Evolutionary conservation across 1,140 invertebrate genomes (phyloP), one percentile per base, ranked within the genome.

Genomic region (Dendroctonus valens): DNA sequence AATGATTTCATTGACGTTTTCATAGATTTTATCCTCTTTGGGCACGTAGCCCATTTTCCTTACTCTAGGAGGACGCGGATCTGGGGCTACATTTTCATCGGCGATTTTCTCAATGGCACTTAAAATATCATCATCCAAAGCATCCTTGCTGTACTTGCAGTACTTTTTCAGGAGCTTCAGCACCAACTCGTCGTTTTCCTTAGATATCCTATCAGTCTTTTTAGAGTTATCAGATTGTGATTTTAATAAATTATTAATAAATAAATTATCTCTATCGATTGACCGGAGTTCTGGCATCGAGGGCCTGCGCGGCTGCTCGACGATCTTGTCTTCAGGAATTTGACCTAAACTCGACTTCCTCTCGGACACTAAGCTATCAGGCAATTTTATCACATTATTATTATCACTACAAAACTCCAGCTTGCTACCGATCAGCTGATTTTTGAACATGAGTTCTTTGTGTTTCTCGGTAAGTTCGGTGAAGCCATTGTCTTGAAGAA

Each of bases 401-500:
- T 70, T 50, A 50, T 65, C 65, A 70, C 66, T 68, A 54, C 39
- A 51, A 57, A 60, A 60, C 39, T 71, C 67, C 39, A 71, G 69
- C 26, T 70, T 70, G 41, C 51, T 54, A 39, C 61, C 66, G 6
- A 67, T 41, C 14, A 68, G 55, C 42, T 59, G 57, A 46, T 73
- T 69, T 40, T 73, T 59, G 26, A 74, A 67, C 53, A 79, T 60
- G 44, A 73, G 57, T 54, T 76, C 71, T 53, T 73, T 74, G 50
- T 79, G 76, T 44, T 74, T 72, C 55, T 78, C 77, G 39, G 75
- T 77, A 37, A 76, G 72, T 65, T 77, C 76, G 8, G 70, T 72
- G 76, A 79, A 72, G 75, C 79, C 65, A 77, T 77, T 69, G 48
- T 78, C 79, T 59, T 83, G 84, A 53, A 87, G 74, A 63, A 85